Conservation (phyloP, 2,888 invertebrate species). For the Acrobasis suavella region DNA sequence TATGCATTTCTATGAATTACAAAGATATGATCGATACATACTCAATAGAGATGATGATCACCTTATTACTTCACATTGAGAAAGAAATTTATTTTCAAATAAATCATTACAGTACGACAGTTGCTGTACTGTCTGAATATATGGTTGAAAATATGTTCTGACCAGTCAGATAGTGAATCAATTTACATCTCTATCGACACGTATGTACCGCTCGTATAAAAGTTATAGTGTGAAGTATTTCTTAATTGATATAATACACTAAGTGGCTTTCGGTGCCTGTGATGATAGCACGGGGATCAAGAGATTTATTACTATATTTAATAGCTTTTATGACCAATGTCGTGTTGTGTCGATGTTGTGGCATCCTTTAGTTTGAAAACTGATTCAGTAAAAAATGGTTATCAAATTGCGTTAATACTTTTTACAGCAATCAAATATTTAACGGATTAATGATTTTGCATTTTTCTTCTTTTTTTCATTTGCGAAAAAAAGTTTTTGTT, state of each 20-base stretch:
- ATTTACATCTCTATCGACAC: neutral
- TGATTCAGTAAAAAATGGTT: slow-evolving; percentile 4
- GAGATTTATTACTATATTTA: slow-evolving; percentile 62
- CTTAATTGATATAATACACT: slow-evolving; percentile 76
- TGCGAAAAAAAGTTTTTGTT: too few species aligned
- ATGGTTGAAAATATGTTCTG: neutral
- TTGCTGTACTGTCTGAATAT: neutral
- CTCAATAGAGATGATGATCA: too few species aligned
- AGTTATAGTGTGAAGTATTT: slow-evolving; percentile 66
- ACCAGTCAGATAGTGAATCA: slow-evolving; percentile 1
- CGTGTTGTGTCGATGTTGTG: neutral
- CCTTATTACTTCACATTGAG: too few species aligned
- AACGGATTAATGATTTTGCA: too few species aligned
- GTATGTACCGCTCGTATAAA: slow-evolving; percentile 38
- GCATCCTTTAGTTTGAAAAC: neutral
- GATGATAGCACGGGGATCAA: slow-evolving; percentile 62
- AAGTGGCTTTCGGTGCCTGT: slow-evolving; percentile 64
- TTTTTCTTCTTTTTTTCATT: too few species aligned
- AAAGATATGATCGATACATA: too few species aligned
- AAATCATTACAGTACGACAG: too few species aligned
- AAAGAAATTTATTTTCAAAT: too few species aligned
- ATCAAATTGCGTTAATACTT: too few species aligned
- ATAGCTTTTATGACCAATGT: slow-evolving; percentile 51
- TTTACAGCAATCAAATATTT: too few species aligned
- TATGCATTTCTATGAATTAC: too few species aligned